phyloP scores from a whole-genome alignment of 2,888 invertebrate species.

The Nomada ruficornis region DNA sequence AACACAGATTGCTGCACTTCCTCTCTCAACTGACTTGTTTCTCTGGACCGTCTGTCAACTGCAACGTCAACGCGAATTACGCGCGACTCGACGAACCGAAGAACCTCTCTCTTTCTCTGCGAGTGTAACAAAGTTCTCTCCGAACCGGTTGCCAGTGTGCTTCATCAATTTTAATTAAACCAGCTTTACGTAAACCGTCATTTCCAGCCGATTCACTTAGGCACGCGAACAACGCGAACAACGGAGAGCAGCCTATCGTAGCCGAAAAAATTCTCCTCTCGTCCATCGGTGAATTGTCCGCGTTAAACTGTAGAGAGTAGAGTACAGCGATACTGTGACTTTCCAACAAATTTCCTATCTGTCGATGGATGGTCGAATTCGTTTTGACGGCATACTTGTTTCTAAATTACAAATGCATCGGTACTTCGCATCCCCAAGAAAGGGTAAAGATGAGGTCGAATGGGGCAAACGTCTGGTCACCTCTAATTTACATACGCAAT shows the following conservation, averaged over 20 bases:
- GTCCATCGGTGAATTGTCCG: slow-evolving; percentile 21
- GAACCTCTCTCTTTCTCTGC: slow-evolving; percentile 34
- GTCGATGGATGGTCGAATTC: not conserved
- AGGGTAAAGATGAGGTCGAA: slow-evolving; percentile 72
- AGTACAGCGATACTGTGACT: slow-evolving; percentile 4
- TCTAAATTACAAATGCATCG: not conserved
- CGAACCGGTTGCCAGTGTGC: slow-evolving; percentile 21
- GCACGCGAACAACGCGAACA: slow-evolving; percentile 2
- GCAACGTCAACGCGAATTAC: slow-evolving; percentile 53
- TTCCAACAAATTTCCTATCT: slow-evolving; percentile 12
- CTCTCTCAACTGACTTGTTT: slow-evolving; percentile 5
- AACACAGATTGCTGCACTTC: not conserved
- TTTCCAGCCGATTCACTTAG: slow-evolving; percentile 34
- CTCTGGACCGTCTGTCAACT: slow-evolving; percentile 28
- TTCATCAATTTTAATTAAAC: slow-evolving; percentile 70
- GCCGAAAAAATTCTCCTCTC: slow-evolving; percentile 6
- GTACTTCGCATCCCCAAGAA: slow-evolving; percentile 64
- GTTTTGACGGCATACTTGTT: no score
- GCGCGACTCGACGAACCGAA: slow-evolving; percentile 58
- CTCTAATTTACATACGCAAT: slow-evolving; percentile 73
- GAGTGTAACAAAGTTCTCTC: slow-evolving; percentile 46
- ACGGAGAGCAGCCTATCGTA: not conserved
- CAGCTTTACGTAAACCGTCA: slow-evolving; percentile 60
- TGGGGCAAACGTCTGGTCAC: slow-evolving; percentile 68
- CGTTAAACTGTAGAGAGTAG: not conserved